Percentiles rank a stretch among this genome's conserved stretches.
Evolutionary conservation across 2,113 vertebrate species (phyloP).

Genomic region (Pseudolaguvia tuberculata): DNA sequence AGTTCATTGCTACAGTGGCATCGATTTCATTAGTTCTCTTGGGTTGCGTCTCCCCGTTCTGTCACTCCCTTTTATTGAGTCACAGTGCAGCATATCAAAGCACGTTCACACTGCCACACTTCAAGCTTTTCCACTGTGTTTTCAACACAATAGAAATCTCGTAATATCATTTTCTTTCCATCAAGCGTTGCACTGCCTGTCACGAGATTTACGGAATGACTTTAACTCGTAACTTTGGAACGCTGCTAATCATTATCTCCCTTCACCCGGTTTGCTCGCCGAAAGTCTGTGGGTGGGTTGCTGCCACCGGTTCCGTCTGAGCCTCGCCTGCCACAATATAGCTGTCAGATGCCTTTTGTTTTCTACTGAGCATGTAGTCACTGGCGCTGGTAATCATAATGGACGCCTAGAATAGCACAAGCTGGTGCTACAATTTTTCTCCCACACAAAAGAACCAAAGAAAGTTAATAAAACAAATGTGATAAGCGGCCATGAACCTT

Average conservation of each 20-base stretch:
- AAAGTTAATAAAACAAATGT: conserved; percentile 34
- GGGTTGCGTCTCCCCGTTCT: conserved; percentile 6
- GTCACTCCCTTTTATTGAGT: conserved; percentile 30
- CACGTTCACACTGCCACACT: conserved; percentile 19
- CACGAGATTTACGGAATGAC: conserved; percentile 1
- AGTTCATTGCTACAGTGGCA: not conserved
- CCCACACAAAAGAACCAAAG: conserved; percentile 32
- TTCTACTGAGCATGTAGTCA: conserved; percentile 32
- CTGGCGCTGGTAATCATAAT: conserved; percentile 26
- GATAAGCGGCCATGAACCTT: not conserved
- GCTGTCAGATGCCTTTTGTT: conserved; percentile 46
- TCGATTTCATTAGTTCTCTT: not conserved
- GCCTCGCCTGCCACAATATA: conserved; percentile 25
- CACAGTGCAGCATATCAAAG: conserved; percentile 7
- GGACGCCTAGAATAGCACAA: conserved; percentile 22
- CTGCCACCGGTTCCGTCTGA: conserved; percentile 32
- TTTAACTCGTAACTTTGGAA: conserved; percentile 23
- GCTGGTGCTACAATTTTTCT: conserved; percentile 18
- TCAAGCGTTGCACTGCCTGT: conserved; percentile 44
- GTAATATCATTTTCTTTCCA: conserved; percentile 45
- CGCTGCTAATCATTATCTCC: conserved; percentile 40
- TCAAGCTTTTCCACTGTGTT: conserved; percentile 24
- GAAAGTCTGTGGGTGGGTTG: conserved; percentile 41
- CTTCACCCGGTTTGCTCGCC: conserved; percentile 27
- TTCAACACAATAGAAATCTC: conserved; percentile 29